Evolutionary conservation across 1,140 invertebrate genomes (phyloP), one percentile per base, ranked within the genome.

Genomic region (Aplysia californica): DNA sequence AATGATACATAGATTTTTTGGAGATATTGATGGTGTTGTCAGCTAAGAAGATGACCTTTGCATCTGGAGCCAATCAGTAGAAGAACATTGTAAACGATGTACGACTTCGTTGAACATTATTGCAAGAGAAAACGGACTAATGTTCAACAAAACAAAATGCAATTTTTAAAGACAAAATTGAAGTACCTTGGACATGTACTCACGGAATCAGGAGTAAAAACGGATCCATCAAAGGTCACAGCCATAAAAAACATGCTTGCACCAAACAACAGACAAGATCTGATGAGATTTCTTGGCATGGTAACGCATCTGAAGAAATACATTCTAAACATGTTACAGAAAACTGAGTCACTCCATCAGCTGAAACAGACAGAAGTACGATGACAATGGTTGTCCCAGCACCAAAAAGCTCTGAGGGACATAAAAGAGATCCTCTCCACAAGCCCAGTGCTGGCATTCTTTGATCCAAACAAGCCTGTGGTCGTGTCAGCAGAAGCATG

Each of bases 11-110:
- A 78, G 87, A 76, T 84, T 85, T 56, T 87, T 88, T 78, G 82
- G 82, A 56, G 82, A 82, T 41, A 72, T 90, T 87, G n/a, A n/a
- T n/a, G n/a, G n/a, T n/a, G n/a, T n/a, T n/a, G n/a, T n/a, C n/a
- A n/a, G n/a, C n/a, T n/a, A n/a, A n/a, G n/a, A n/a, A 29, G 89
- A 89, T 78, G 89, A 91, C 74, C 83, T 89, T 20, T 65, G 88
- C 18, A 77, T 90, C 3, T 84, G 68, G 65, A 89, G 78, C 18
- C 26, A 55, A 1, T 78, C 66, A 75, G 58, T 59, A 73, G 79
- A 75, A 50, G 81, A 90, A 73, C 85, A 89, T 77, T 83, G 87
- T 67, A 36, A 76, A 38, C 85, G 74, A 38, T 92, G 35, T 58
- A 65, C 55, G 71, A 80, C 61, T 82, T 91, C 5, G 78, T 91